phyloP scores from a whole-genome alignment of 2,113 vertebrate genomes.

The Barnardius zonarius region DNA sequence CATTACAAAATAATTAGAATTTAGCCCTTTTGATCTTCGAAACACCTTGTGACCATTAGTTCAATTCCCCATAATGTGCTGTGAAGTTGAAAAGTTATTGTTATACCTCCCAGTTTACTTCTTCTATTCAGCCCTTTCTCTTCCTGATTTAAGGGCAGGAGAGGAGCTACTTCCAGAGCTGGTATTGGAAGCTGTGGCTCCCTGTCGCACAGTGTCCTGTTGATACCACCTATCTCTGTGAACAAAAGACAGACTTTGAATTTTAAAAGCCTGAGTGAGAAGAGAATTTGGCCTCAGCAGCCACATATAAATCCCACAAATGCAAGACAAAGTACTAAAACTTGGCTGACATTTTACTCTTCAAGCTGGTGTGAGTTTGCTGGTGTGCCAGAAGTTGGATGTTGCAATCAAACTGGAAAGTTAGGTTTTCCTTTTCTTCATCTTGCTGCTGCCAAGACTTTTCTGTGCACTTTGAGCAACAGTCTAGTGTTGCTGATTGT shows the following conservation, averaged over 20 bases:
- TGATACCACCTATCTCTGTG: neutral
- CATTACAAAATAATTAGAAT: neutral
- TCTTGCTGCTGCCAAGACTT: neutral
- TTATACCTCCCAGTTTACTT: neutral
- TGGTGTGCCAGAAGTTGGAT: neutral
- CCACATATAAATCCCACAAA: neutral
- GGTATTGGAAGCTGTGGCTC: neutral
- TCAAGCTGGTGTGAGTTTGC: neutral
- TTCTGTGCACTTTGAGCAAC: neutral
- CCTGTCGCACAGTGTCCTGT: neutral
- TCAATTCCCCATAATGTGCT: neutral
- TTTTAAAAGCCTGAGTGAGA: neutral
- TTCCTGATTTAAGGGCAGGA: neutral
- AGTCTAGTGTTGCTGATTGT: neutral
- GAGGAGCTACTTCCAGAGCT: neutral
- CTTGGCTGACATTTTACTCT: neutral
- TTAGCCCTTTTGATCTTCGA: neutral
- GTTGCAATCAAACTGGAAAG: neutral
- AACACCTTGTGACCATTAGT: neutral
- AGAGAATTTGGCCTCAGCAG: neutral
- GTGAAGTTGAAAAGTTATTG: neutral
- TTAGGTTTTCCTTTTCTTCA: neutral
- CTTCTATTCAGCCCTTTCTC: neutral
- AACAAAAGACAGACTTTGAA: neutral
- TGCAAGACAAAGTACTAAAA: neutral